Base-by-base conservation (phyloP, 2,888 invertebrate species). In the Ametastegia equiseti region DNA sequence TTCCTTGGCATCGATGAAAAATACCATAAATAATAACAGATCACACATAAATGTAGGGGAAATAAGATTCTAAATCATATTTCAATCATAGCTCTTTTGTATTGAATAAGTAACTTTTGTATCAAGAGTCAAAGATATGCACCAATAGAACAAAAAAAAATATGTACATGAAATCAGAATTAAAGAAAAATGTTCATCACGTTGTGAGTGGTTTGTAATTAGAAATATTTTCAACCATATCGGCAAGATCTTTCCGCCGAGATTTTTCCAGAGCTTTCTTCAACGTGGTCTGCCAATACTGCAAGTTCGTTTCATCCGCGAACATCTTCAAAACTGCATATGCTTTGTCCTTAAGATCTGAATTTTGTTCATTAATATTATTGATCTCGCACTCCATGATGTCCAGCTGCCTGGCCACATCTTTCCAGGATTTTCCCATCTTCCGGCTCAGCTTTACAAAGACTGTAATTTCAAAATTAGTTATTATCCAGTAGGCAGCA, bases 341-440 rank as follows among this genome's bases (percentile, higher is more conserved):
- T 69, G 87, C 86, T 83, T 87, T 88, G 80, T 88, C 87, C 80
- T 87, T 86, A 3, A 85, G 82, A 65, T 85, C 80, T 33, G 80
- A 82, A 60, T 86, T 81, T 80, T 86, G 86, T 23, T 39, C 81
- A 80, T 89, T 86, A 65, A 90, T 87, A 27, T 83, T 83, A 75
- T 90, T 88, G 27, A 91, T 89, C 78, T 89, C 83, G 54, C 69
- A 82, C 83, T 91, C 91, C 39, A 81, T 86, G 33, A 91, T 71
- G 33, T 86, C 85, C 42, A 91, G 84, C 81, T 84, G 82, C 85
- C 91, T 86, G 2, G 87, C 87, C 1, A 90, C 86, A 57, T 90
- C 88, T 83, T 85, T 86, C 91, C 91, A 91, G 47, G 85, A 84
- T 63, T 84, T 85, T 63, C 90, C 91, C 39, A 91, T 80, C 83